A percentile compares a stretch with the other conserved stretches of the same genome.
Evolutionary conservation across 2,113 vertebrate genomes (phyloP).

Genomic region (Istiophorus platypterus): DNA sequence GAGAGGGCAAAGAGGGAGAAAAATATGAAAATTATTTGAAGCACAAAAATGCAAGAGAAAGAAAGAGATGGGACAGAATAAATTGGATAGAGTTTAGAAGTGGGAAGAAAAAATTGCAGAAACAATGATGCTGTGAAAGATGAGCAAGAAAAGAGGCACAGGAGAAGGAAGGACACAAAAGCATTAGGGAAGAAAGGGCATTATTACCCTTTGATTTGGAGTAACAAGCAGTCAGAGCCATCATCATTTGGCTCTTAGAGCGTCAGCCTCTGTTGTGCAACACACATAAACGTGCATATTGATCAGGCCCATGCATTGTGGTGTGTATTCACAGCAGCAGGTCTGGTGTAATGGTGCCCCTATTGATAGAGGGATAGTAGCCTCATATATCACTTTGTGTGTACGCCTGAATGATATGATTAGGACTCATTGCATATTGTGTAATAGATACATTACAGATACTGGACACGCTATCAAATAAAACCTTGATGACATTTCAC

Average conservation of each 20-base stretch:
- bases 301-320: conserved; percentile 22
- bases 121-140: conserved; percentile 19
- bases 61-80: conserved; percentile 37
- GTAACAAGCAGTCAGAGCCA: conserved; percentile 45
- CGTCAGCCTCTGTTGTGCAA: not conserved
- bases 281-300: conserved; percentile 22
- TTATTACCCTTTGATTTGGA: conserved; percentile 46
- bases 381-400: conserved; percentile 38
- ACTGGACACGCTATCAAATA: conserved; percentile 3
- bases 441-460: conserved; percentile 13
- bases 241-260: conserved; percentile 35
- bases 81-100: conserved; percentile 41
- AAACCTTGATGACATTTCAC: conserved; percentile 24
- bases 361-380: conserved; percentile 44
- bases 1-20: conserved; percentile 14
- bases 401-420: conserved; percentile 10
- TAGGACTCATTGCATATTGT: conserved; percentile 13
- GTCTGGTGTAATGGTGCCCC: conserved; percentile 57
- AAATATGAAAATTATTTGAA: conserved; percentile 27
- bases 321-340: conserved; percentile 50
- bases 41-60: not conserved
- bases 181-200: conserved; percentile 15
- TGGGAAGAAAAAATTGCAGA: conserved; percentile 15
- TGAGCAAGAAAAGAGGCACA: not conserved
- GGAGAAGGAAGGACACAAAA: conserved; percentile 31